Evolutionary conservation across 2,113 vertebrate genomes (phyloP).

Genomic region (Malaclemys terrapin): DNA sequence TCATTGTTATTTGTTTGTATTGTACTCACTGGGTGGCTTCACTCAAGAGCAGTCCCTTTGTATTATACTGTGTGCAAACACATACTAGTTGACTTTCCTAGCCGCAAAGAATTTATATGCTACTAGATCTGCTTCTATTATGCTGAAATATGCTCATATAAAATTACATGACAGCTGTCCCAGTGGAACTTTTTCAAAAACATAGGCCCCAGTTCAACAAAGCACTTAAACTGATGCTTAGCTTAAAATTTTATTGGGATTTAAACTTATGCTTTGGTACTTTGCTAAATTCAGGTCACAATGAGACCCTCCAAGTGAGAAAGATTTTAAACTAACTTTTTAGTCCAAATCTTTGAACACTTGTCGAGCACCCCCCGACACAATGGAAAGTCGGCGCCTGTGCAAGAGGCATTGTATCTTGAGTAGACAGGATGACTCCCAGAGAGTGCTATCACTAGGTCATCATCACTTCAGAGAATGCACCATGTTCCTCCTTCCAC

Average conservation of each 20-base stretch:
- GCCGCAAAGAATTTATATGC: background rate
- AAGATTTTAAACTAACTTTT: background rate
- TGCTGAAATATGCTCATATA: background rate
- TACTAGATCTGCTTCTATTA: background rate
- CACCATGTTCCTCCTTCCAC: background rate
- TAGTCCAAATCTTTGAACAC: background rate
- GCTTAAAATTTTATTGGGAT: background rate
- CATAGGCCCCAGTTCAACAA: background rate
- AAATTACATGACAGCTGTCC: background rate
- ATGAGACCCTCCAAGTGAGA: accelerated
- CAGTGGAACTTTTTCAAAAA: background rate
- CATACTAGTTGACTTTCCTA: background rate
- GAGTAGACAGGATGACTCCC: background rate
- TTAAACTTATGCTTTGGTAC: background rate
- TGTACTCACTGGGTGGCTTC: background rate
- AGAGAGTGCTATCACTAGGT: background rate
- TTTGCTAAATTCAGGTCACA: background rate
- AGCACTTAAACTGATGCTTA: background rate
- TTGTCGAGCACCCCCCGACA: background rate
- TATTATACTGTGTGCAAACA: background rate
- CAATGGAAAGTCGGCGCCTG: no score
- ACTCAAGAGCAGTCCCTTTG: background rate
- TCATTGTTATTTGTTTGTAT: background rate
- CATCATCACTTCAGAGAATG: background rate
- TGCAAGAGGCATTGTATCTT: background rate